Conservation (phyloP, 2,888 invertebrate species). For the Ormyrus rosae region DNA sequence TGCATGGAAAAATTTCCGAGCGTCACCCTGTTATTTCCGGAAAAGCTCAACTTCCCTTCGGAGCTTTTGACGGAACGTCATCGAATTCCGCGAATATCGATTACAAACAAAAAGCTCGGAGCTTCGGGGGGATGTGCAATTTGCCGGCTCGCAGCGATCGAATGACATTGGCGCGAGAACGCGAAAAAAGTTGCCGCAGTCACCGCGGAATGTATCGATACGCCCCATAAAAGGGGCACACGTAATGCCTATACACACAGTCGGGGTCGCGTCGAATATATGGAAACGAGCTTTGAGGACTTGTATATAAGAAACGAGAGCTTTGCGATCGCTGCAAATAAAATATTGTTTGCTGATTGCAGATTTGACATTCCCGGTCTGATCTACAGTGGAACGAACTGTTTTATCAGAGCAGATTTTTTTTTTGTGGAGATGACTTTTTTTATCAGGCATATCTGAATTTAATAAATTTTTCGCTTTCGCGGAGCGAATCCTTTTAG, state of each 20-base stretch:
- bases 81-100: slow-evolving; percentile 16
- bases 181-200: background rate
- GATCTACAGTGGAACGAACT: too few species aligned
- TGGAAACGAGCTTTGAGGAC: slow-evolving; percentile 28
- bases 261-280: slow-evolving; percentile 1
- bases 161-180: background rate
- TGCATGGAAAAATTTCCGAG: too few species aligned
- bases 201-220: background rate
- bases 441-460: too few species aligned
- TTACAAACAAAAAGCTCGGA: slow-evolving; percentile 22
- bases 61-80: background rate
- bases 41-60: background rate
- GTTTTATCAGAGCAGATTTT: too few species aligned
- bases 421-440: too few species aligned
- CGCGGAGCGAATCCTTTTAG: too few species aligned
- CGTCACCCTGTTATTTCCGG: background rate
- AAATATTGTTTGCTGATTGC: slow-evolving; percentile 6
- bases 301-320: slow-evolving; percentile 3
- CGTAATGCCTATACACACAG: background rate
- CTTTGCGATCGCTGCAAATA: background rate
- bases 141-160: slow-evolving; percentile 18
- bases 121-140: slow-evolving; percentile 13
- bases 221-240: slow-evolving; percentile 8
- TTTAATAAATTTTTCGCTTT: too few species aligned
- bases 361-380: too few species aligned